Evolutionary conservation across 2,113 vertebrate genomes (phyloP), one percentile per base, ranked within the genome.

Genomic region (Bufo gargarizans): DNA sequence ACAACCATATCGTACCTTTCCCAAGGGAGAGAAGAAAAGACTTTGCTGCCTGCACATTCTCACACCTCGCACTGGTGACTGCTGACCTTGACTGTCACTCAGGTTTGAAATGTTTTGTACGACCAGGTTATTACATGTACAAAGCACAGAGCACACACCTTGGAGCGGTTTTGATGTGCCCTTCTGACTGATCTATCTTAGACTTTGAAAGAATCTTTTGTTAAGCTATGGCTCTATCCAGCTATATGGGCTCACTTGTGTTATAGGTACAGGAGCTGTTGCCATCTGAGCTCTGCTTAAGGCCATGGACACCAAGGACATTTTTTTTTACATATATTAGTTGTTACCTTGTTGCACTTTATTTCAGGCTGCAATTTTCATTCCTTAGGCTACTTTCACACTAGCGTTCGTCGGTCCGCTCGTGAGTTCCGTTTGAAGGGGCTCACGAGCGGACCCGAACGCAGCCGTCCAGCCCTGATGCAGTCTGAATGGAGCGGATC

Each of bases 21-120:
- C 80, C 79, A 45, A 13, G 16, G 43, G 9, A 47, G 43, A 11
- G n/a, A 4, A 13, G n/a, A 79, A 80, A 61, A 53, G n/a, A 12
- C 47, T 20, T n/a, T 77, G 7, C 47, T 77, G 50, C 50, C 77
- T 6, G 72, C 5, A 65, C 9, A 2, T 63, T 82, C 14, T 49
- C 59, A 82, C 56, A 82, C 45, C 22, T 61, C 13, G 8, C 22
- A 33, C 14, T 33, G 4, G 9, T 7, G 12, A 82, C 80, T 47
- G 59, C 59, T 82, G 80, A 82, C 80, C 80, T 82, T 65, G 59
- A 63, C 77, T 56, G 77, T 56, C 77, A 78, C 20, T n/a, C 16
- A 47, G 58, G 43, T 45, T 11, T 13, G 12, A 47, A 5, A 43
- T 19, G 43, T 45, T 19, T 45, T 63, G 58, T 82, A 12, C 8